phyloP scores from a whole-genome alignment of 2,888 invertebrate genomes.

The Mylabris sibirica region DNA sequence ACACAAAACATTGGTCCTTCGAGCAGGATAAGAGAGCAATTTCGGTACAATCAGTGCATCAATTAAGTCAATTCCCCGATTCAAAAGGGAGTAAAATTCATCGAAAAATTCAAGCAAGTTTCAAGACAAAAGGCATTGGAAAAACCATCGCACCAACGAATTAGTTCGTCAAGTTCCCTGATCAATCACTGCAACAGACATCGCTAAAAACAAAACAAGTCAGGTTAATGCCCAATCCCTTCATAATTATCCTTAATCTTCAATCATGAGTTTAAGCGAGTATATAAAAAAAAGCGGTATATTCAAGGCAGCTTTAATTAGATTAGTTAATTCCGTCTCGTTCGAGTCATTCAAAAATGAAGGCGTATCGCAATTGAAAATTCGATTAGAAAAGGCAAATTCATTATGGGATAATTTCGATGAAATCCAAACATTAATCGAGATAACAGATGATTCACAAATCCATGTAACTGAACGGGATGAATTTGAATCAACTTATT shows the following conservation, averaged over 20 bases:
- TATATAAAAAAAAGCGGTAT: neutral
- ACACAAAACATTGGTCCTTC: too few species aligned
- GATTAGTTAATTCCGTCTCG: neutral
- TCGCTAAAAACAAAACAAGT: neutral
- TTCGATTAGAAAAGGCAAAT: neutral
- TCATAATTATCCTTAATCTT: neutral
- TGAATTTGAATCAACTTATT: neutral
- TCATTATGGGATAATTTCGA: neutral
- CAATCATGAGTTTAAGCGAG: neutral
- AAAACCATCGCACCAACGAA: too few species aligned
- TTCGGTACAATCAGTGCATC: too few species aligned
- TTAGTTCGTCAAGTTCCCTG: too few species aligned
- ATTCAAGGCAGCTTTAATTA: neutral
- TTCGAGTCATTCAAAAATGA: neutral
- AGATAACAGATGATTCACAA: neutral
- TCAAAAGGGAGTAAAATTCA: too few species aligned
- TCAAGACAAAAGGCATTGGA: too few species aligned
- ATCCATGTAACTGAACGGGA: neutral
- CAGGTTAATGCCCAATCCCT: neutral
- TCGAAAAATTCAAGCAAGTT: too few species aligned
- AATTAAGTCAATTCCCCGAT: too few species aligned
- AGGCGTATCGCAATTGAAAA: neutral
- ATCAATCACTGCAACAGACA: neutral
- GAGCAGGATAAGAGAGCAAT: too few species aligned
- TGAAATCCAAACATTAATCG: neutral